Base-by-base conservation (phyloP, 2,113 vertebrate genomes). In the Falcunculus frontatus region DNA sequence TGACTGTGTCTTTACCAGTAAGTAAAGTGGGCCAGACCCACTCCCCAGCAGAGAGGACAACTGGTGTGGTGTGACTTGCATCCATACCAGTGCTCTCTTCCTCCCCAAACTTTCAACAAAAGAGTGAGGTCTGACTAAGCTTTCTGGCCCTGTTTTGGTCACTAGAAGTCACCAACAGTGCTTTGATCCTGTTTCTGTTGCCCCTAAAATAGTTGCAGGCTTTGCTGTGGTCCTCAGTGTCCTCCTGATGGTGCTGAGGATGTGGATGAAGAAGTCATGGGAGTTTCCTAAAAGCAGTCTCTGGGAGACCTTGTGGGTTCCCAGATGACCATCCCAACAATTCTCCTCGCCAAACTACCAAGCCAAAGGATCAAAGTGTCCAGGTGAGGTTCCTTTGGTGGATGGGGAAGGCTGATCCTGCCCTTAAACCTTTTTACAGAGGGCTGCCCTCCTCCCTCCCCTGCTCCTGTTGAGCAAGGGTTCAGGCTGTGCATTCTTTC, bases 91-190 rank as follows among this genome's bases (percentile, higher is more conserved):
- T 23, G 11, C 6, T 16, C 4, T 57, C 67, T 59, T 55, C 60
- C 21, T 22, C 33, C 16, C 13, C 0, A 3, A 46, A 7, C 50
- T 84, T 50, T 42, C 16, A 29, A 30, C 5, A 10, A 0, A 0
- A 19, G 4, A 50, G 0, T 13, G 44, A 72, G 23, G 6, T 21
- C 39, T 78, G n/a, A 27, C 9, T 29, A 29, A 12, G 8, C 15
- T 84, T 57, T 22, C 53, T 70, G 52, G 4, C 35, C 11, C 32
- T 29, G 6, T 46, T 87, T 55, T 23, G 2, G 4, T 27, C 42
- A 46, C 19, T 26, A 8, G 4, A 35, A 49, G 3, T 32, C 69
- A 42, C 47, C 23, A 59, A 5, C 3, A 32, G 49, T 22, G 10
- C 2, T 60, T 64, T 64, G 13, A 52, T 25, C 3, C 41, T 26